A percentile compares a stretch with the other conserved stretches of the same genome.
phyloP scores from a whole-genome alignment of 2,113 vertebrate species.

The Ammodytes dubius region DNA sequence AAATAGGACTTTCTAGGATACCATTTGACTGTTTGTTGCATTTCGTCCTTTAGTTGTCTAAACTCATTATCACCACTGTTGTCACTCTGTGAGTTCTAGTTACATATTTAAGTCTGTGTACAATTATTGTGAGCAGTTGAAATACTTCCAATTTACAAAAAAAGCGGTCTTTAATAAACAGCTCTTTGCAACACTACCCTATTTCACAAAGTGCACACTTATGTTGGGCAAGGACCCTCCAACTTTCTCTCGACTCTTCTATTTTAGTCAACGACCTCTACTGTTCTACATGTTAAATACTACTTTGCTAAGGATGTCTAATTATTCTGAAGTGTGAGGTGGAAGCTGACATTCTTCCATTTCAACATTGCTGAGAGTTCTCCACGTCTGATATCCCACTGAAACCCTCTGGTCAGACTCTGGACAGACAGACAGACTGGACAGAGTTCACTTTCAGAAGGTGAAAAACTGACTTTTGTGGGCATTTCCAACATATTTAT shows the following conservation, averaged over 20 bases:
- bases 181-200: background rate
- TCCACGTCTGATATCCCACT: background rate
- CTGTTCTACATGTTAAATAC: slow-evolving; percentile 22
- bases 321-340: slow-evolving; percentile 43
- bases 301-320: slow-evolving; percentile 44
- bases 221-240: slow-evolving; percentile 14
- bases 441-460: slow-evolving; percentile 13
- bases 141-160: slow-evolving; percentile 6
- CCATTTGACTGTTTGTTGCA: background rate
- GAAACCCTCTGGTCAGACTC: background rate
- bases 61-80: background rate
- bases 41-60: background rate
- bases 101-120: background rate
- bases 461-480: background rate
- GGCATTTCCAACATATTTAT: too few species aligned
- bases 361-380: slow-evolving; percentile 1
- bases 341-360: slow-evolving; percentile 13
- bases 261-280: slow-evolving; percentile 27
- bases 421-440: background rate
- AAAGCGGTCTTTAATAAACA: slow-evolving; percentile 8
- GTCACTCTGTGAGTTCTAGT: background rate
- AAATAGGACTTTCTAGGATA: too few species aligned
- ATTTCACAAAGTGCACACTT: slow-evolving; percentile 32
- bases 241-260: slow-evolving; percentile 37
- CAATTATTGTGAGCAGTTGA: background rate